Evolutionary conservation across 2,888 invertebrate species (phyloP), one percentile per base, ranked within the genome.

Genomic region (Calliphora vomitoria): DNA sequence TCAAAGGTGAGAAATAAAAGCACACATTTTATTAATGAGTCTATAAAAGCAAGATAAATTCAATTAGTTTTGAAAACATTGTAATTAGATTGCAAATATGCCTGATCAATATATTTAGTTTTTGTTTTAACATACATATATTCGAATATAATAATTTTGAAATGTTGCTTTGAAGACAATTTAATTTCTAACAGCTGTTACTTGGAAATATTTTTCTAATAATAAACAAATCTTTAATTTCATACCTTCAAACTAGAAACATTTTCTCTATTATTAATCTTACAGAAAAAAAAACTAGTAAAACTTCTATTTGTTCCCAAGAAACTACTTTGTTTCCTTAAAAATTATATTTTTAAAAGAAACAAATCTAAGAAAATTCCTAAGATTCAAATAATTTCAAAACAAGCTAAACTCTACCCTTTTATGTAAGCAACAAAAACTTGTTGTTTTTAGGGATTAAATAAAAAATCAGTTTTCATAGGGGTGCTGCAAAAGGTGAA

Each of bases 301-400:
- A 55, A 60, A 68, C 84, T 18, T 58, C 87, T 84, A 79, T 66
- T 81, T 11, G 18, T 89, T 89, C 89, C 88, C 89, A 89, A 72
- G 89, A 82, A 81, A 75, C 88, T 44, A 58, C 87, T 86, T 85
- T 86, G 41, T 44, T 64, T 38, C 10, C 25, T 25, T 8, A 47
- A 18, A 66, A 50, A 53, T 58, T 44, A 13, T 25, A 11, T 44
- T 41, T 4, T 3, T 47, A 11, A 25, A 31, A 3, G 25, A 50
- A 68, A 20, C 75, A 38, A 64, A 44, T 58, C n/a, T 8, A 6
- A 50, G 62, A 25, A 15, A 71, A 20, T 66, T 58, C 41, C 58
- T 68, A 79, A 55, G 47, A 64, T 64, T 64, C 20, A 5, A 10
- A 25, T 55, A 20, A 50, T 15, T 20, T 58, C 58, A 3, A 11